Conservation (phyloP, 2,113 vertebrate species). For the Helogale parvula region DNA sequence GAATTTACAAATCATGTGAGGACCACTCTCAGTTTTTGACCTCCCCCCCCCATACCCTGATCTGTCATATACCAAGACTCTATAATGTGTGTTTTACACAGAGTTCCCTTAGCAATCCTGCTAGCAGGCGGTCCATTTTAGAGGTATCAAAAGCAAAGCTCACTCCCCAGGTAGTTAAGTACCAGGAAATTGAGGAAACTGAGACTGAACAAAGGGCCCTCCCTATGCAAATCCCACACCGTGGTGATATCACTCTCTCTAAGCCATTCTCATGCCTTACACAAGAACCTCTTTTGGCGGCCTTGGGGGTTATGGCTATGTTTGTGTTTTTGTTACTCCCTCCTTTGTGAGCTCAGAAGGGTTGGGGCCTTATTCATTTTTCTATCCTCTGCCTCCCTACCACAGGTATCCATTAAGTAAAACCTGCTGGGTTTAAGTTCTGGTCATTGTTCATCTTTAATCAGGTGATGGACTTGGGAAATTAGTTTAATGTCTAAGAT, state of each 20-base stretch:
- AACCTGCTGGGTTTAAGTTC: background rate
- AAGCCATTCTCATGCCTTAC: background rate
- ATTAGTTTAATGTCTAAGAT: background rate
- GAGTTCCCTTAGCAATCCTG: background rate
- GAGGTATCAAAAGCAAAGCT: background rate
- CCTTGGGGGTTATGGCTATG: background rate
- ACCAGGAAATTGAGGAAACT: background rate
- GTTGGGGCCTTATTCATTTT: background rate
- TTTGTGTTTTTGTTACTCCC: constrained; percentile 8
- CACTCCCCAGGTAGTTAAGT: background rate
- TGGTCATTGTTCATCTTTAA: background rate
- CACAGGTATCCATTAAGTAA: background rate
- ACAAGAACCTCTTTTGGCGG: background rate
- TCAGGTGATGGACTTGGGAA: background rate
- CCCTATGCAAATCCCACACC: background rate
- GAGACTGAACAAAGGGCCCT: background rate
- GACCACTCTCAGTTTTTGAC: background rate
- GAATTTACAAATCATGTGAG: constrained; percentile 26
- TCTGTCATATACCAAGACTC: background rate
- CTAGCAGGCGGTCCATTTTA: background rate
- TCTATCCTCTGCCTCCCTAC: background rate
- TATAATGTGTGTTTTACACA: background rate
- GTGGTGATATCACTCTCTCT: background rate
- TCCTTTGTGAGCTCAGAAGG: background rate
- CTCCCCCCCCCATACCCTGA: background rate